Conservation (phyloP, 1,140 invertebrate genomes). For the Pseudoatta argentina region DNA sequence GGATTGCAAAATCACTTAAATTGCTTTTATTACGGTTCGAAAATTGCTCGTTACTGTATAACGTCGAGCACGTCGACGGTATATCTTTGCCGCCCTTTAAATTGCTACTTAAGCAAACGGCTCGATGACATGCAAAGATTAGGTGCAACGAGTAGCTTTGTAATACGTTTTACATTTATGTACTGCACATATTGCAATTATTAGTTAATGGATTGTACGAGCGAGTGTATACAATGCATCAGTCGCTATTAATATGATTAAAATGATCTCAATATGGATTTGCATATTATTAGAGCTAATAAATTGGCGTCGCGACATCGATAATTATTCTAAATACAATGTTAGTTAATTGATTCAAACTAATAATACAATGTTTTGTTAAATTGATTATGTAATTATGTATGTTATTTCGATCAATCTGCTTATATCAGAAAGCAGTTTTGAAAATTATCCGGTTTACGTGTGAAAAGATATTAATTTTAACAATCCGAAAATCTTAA, state of each 20-base stretch:
- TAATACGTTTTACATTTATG: slow-evolving; percentile 13
- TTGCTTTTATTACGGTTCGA: slow-evolving; percentile 12
- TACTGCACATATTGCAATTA: slow-evolving; percentile 7
- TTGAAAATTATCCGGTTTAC: background rate
- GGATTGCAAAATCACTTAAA: slow-evolving; percentile 7
- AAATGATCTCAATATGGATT: slow-evolving; percentile 28
- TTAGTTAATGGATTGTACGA: slow-evolving; percentile 65
- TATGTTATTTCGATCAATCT: slow-evolving; percentile 3
- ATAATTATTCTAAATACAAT: slow-evolving; percentile 5
- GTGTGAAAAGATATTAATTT: no score
- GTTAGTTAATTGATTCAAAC: slow-evolving; percentile 60
- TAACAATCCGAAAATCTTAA: no score
- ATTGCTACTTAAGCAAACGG: slow-evolving; percentile 42
- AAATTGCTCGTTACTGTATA: slow-evolving; percentile 21
- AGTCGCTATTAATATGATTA: slow-evolving; percentile 70
- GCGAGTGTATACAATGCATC: background rate
- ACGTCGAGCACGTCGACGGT: background rate
- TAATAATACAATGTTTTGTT: background rate
- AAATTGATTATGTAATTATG: slow-evolving; percentile 1
- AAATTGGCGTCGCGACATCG: slow-evolving; percentile 44
- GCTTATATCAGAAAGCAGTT: background rate
- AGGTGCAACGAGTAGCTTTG: background rate
- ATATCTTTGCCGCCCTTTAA: slow-evolving; percentile 10
- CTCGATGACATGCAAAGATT: slow-evolving; percentile 49
- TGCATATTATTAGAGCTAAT: slow-evolving; percentile 62